Evolutionary conservation across 1,140 invertebrate genomes (phyloP).

Genomic region (Mercenaria mercenaria): DNA sequence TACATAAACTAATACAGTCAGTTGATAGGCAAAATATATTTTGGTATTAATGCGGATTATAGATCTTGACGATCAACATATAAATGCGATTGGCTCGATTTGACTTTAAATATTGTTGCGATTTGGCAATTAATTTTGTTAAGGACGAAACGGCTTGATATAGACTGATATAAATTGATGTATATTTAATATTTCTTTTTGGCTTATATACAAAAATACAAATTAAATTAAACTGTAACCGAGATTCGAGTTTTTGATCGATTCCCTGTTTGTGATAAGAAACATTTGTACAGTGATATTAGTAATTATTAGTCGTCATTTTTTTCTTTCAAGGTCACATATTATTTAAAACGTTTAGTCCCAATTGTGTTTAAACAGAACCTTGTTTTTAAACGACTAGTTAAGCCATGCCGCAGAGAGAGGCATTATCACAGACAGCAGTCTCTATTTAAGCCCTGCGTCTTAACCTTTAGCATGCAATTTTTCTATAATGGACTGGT

Average conservation of each 20-base stretch:
- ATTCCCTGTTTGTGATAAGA: too few species aligned
- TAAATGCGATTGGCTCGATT: neutral
- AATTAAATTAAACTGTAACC: neutral
- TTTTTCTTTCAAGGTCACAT: too few species aligned
- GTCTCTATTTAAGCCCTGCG: too few species aligned
- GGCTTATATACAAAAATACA: neutral
- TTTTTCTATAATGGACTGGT: too few species aligned
- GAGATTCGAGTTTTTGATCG: neutral
- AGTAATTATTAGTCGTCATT: too few species aligned
- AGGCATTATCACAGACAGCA: too few species aligned
- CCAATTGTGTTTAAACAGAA: too few species aligned
- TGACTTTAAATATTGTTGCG: slow-evolving; percentile 3
- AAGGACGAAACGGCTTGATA: neutral
- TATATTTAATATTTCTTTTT: neutral
- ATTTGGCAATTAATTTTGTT: neutral
- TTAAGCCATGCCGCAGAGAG: too few species aligned
- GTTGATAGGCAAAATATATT: slow-evolving; percentile 47
- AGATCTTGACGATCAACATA: neutral
- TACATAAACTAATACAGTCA: neutral
- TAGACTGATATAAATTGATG: neutral
- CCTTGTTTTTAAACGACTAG: too few species aligned
- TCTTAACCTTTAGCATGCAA: too few species aligned
- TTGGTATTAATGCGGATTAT: neutral
- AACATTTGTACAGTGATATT: too few species aligned
- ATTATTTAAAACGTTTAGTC: too few species aligned